phyloP scores from a whole-genome alignment of 2,797 vertebrate species.

The Meda fulgida region DNA sequence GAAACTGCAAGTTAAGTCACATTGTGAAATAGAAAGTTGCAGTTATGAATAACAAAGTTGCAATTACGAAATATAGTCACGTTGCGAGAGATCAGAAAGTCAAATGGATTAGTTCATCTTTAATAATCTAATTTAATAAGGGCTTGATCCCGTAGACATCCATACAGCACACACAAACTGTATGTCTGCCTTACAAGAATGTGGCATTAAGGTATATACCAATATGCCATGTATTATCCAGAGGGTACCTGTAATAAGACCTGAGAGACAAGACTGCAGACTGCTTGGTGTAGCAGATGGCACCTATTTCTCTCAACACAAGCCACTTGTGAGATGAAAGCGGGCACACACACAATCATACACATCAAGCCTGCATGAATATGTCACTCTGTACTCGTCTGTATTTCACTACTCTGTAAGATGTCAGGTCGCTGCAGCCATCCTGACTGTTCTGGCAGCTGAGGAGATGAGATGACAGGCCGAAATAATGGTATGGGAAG shows the following conservation, averaged over 20 bases:
- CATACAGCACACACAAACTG: not conserved
- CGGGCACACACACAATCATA: slow-evolving; percentile 1
- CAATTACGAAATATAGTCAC: too few species aligned
- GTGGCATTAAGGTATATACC: slow-evolving; percentile 9
- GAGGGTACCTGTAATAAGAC: slow-evolving; percentile 7
- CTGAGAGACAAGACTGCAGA: slow-evolving; percentile 19
- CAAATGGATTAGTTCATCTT: not conserved
- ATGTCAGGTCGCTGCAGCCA: slow-evolving; percentile 4
- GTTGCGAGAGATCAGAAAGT: not conserved
- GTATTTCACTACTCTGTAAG: slow-evolving; percentile 9
- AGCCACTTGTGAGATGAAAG: slow-evolving; percentile 32
- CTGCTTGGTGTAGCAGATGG: slow-evolving; percentile 26
- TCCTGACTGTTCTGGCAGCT: slow-evolving; percentile 2
- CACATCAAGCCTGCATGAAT: slow-evolving; percentile 17
- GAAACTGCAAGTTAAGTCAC: not conserved
- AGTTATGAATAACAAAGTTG: not conserved
- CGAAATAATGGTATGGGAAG: not conserved
- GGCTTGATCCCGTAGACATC: not conserved
- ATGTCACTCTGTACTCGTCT: slow-evolving; percentile 9
- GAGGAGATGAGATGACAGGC: not conserved
- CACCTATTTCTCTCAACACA: slow-evolving; percentile 63
- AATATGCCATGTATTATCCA: slow-evolving; percentile 13
- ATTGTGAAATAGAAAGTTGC: not conserved
- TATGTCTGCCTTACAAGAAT: not conserved
- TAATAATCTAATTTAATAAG: not conserved